Base-by-base conservation (phyloP, 2,888 invertebrate species). In the Stegophylla sp. region DNA sequence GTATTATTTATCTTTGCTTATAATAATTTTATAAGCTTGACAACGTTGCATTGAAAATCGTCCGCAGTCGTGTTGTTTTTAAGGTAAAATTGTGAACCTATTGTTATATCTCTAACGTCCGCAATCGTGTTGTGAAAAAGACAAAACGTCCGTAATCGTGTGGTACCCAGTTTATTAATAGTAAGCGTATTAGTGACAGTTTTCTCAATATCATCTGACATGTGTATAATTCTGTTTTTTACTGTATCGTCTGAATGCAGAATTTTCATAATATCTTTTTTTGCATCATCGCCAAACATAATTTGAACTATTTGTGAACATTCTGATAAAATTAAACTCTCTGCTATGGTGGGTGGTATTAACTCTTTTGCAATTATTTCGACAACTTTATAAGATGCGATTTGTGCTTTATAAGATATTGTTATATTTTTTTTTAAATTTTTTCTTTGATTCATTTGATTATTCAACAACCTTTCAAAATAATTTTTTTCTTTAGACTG, bases 371-470 rank as follows among this genome's bases (percentile, higher is more conserved):
- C 66, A 66, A 66, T 66, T 45, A 66, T 45, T 66, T 66, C 45
- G 45, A 23, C 66, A 66, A 66, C 45, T 66, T 66, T 66, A 66
- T 66, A 66, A 43, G 23, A 45, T 66, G 66, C 43, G 23, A 66
- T 66, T 66, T 66, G 66, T 66, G 45, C 66, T 66, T 66, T 66
- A 66, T 66, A n/a, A 41, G 61, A 34, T 61, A 61, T 61, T 61
- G 61, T 61, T 61, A 23, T 67, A 12, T 5, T 34, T 34, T 34
- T 34, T 56, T 56, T 56, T 56, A 56, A 56, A n/a, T 56, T 7
- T 56, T 56, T 56, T 56, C 23, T 56, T 56, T 56, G 56, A 56
- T 23, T 23, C n/a, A 56, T 56, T 56, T 56, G 56, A 56, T 56
- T 56, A 23, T 56, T 56, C 23, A 56, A 56, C 56, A 56, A 56